Conservation (phyloP, 2,888 invertebrate genomes). For the Lacanobia oleracea region DNA sequence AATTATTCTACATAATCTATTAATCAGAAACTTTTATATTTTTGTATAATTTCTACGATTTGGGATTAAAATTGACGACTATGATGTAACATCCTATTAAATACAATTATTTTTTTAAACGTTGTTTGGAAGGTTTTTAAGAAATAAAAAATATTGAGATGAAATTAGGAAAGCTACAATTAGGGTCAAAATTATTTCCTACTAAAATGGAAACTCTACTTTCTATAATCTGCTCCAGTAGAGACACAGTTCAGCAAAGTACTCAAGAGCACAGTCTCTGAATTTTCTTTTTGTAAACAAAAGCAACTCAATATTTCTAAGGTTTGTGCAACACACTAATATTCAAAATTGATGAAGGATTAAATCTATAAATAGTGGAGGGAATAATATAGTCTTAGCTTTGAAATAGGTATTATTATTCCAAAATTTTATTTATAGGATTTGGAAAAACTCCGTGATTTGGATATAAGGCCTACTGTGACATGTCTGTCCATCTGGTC, state of each 20-base stretch:
- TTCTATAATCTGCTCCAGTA: not conserved
- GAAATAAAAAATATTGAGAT: not conserved
- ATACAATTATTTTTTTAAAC: slow-evolving; percentile 28
- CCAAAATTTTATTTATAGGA: slow-evolving; percentile 58
- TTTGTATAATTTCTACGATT: slow-evolving; percentile 49
- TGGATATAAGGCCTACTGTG: slow-evolving; percentile 77
- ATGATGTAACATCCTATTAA: slow-evolving; percentile 47
- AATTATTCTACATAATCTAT: slow-evolving; percentile 42
- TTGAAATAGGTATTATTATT: slow-evolving; percentile 70
- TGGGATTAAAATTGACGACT: slow-evolving; percentile 59
- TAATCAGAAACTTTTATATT: slow-evolving; percentile 39
- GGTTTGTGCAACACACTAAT: slow-evolving; percentile 69
- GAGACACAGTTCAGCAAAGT: not conserved
- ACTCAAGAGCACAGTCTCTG: not conserved
- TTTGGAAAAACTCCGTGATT: slow-evolving; percentile 71
- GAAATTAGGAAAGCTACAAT: not conserved
- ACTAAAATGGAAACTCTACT: not conserved
- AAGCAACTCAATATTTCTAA: slow-evolving; percentile 44
- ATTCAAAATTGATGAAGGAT: slow-evolving; percentile 71
- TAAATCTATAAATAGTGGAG: slow-evolving; percentile 84
- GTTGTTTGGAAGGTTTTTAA: slow-evolving; percentile 21
- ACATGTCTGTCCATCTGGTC: slow-evolving; percentile 82
- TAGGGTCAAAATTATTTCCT: not conserved
- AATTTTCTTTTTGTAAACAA: slow-evolving; percentile 2
- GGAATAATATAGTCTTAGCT: slow-evolving; percentile 86